Evolutionary conservation across 2,888 invertebrate genomes (phyloP), one percentile per base, ranked within the genome.

Genomic region (Didymodactylos carnosus): DNA sequence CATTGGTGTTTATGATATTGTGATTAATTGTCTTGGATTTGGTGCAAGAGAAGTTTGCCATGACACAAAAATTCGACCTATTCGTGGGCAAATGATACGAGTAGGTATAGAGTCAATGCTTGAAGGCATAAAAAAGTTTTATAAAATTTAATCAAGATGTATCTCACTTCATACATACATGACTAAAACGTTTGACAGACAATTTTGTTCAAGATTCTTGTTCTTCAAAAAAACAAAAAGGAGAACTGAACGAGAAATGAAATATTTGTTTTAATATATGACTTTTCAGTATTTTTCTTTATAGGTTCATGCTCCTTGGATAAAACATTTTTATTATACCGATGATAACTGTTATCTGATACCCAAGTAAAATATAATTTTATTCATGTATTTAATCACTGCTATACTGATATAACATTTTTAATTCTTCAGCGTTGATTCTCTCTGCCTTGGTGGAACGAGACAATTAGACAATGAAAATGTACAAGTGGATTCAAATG

Each of bases 251-350:
- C n/a, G n/a, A n/a, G n/a, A n/a, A 13, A 62, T 16, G 14, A 53
- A 75, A 51, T 69, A 40, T 75, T 27, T 40, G 25, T 74, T 72
- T 46, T 23, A 16, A 69, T 16, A n/a, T 16, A 27, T 39, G 39
- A 35, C n/a, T 6, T 25, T 25, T 19, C 49, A 35, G 27, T 25
- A 19, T 53, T 71, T 23, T 69, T 69, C 43, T 43, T 70, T 76
- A 25, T 76, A 88, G 88, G 87, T 89, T 0, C 86, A 87, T 74
- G 93, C 92, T 0, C 92, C 92, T 0, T 94, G 92, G 92, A 85
- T 94, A 69, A 92, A 91, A 83, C 89, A 88, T 13, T 92, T 91
- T 73, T 90, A 90, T 80, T 94, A 91, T 80, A 90, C 88, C 0
- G 92, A 92, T 80, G 87, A 88, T 75, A 91, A 91, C 78, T 89